These are phyloP conservation scores for Diarsia mendica DNA, from an alignment of 2,888 invertebrate species.

Conservation along the genomic window DNA sequence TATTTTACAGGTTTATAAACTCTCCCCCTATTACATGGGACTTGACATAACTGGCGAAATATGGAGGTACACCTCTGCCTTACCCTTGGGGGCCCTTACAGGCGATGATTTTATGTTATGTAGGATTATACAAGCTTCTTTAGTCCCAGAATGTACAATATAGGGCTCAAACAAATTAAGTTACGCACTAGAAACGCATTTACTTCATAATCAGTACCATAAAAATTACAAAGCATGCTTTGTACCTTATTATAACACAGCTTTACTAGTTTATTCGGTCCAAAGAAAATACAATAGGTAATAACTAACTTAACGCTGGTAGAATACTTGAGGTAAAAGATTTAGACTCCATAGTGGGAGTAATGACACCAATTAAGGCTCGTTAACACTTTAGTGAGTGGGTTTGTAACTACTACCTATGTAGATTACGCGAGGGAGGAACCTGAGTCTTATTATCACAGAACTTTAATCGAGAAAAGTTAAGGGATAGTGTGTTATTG, in stretches of 20 bases:
- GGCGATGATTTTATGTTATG: too few species aligned
- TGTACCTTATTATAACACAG: constrained; percentile 16
- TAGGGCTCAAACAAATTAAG: background rate
- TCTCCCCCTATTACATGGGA: too few species aligned
- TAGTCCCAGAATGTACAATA: background rate
- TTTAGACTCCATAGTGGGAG: constrained; percentile 20
- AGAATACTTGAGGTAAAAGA: constrained; percentile 3
- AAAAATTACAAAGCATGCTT: constrained; percentile 29
- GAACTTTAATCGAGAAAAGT: constrained; percentile 8
- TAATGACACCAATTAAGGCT: constrained; percentile 46
- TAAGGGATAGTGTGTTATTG: background rate
- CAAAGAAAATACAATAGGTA: constrained; percentile 36
- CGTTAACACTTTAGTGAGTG: constrained; percentile 29
- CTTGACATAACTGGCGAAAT: too few species aligned
- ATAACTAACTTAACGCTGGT: constrained; percentile 29
- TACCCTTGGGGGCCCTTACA: too few species aligned
- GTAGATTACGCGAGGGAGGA: constrained; percentile 8
- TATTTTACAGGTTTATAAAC: too few species aligned
- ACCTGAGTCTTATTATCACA: background rate
- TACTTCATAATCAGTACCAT: constrained; percentile 16
- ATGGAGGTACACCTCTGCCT: too few species aligned
- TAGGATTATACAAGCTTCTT: too few species aligned
- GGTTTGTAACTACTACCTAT: constrained; percentile 16
- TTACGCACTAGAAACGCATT: constrained; percentile 18
- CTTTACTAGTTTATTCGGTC: background rate